Evolutionary conservation across 2,113 vertebrate genomes (phyloP).

Genomic region (Sclerurus mexicanus): DNA sequence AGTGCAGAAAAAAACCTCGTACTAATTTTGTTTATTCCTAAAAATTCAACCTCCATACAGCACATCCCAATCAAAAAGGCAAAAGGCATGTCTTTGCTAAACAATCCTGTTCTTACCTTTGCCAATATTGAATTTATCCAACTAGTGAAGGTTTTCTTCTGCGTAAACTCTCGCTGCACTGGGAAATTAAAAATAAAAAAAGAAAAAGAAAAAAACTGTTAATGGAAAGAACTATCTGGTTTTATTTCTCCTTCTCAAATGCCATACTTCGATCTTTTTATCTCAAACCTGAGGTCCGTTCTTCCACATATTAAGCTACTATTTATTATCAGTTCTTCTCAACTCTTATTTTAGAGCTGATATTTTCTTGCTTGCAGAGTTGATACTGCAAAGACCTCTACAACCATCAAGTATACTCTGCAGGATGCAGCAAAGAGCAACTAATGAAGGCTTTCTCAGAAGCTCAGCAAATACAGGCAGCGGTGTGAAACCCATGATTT

Average conservation of each 20-base stretch:
- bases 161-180: conserved; percentile 92
- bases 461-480: not conserved
- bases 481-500: not conserved
- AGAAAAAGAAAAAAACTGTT: not conserved
- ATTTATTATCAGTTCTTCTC: not conserved
- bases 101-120: conserved; percentile 79
- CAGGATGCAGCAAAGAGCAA: not conserved
- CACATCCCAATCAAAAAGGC: not conserved
- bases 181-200: not conserved
- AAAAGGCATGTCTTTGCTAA: not conserved
- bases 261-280: too few relatives aligned
- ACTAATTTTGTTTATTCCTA: not conserved
- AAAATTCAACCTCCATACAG: not conserved
- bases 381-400: not conserved
- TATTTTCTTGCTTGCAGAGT: not conserved
- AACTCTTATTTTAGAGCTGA: not conserved
- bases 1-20: not conserved
- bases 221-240: not conserved
- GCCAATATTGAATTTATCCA: conserved; percentile 94
- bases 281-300: not conserved
- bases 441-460: not conserved
- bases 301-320: not conserved
- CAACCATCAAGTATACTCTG: not conserved
- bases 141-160: conserved; percentile 96
- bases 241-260: not conserved